These are phyloP conservation scores for Dusona sp. DNA, from an alignment of 2,888 invertebrate genomes.

Conservation along the genomic window DNA sequence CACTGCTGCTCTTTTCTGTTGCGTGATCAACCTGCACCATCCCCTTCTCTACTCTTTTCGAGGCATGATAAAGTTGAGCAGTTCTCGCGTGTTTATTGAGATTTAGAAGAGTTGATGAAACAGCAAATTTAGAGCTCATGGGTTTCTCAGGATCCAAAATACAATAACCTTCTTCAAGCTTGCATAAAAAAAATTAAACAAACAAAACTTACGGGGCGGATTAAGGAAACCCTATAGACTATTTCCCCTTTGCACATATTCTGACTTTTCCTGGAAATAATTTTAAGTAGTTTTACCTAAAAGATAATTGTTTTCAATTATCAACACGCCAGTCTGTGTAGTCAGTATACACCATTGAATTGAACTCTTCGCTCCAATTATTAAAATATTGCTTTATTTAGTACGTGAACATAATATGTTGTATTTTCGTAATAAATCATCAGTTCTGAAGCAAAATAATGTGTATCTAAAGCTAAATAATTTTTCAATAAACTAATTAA, in stretches of 20 bases:
- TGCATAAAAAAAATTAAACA: neutral
- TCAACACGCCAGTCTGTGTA: too few species aligned
- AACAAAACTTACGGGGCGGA: neutral
- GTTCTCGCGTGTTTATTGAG: slow-evolving; percentile 24
- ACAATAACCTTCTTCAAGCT: neutral
- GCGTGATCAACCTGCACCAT: slow-evolving; percentile 13
- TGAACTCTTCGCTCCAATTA: too few species aligned
- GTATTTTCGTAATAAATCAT: too few species aligned
- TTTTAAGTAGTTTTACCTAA: too few species aligned
- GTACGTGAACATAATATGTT: too few species aligned
- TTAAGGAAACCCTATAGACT: neutral
- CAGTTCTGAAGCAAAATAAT: too few species aligned
- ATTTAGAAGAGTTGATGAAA: slow-evolving; percentile 7
- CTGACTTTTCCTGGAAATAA: neutral
- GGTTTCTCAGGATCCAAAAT: neutral
- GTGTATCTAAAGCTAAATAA: too few species aligned
- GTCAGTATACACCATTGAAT: too few species aligned
- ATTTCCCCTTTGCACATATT: neutral
- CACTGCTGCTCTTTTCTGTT: slow-evolving; percentile 7
- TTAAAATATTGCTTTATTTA: too few species aligned
- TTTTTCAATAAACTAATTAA: too few species aligned
- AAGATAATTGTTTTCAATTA: too few species aligned
- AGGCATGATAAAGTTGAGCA: slow-evolving; percentile 3
- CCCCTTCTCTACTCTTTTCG: neutral
- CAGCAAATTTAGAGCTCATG: slow-evolving; percentile 2